phyloP scores from a whole-genome alignment of 2,888 invertebrate species.

The Andrena bucephala region DNA sequence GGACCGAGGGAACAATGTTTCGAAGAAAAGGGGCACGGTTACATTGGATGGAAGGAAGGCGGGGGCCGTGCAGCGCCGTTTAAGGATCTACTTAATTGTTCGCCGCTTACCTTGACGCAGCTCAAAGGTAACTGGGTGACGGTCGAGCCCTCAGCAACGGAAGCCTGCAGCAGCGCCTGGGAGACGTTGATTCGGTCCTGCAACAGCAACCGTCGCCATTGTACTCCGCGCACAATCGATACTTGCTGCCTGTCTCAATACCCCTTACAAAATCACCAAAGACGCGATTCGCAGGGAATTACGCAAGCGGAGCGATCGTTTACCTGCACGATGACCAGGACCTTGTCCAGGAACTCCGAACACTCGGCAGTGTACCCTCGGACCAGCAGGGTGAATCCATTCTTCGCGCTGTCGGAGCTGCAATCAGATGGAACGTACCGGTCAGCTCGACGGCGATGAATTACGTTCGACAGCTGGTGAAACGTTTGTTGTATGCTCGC shows the following conservation, averaged over 20 bases:
- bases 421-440: constrained; percentile 32
- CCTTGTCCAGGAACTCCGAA: constrained; percentile 86
- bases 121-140: constrained; percentile 79
- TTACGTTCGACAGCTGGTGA: not conserved
- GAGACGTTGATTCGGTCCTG: constrained; percentile 79
- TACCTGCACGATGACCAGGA: constrained; percentile 85
- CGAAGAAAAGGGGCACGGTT: not conserved
- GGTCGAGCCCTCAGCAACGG: constrained; percentile 69
- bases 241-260: not conserved
- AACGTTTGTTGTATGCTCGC: not conserved
- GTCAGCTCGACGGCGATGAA: constrained; percentile 4
- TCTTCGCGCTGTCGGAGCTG: constrained; percentile 85
- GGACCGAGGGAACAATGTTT: constrained; percentile 38
- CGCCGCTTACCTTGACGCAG: constrained; percentile 78
- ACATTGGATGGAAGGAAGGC: constrained; percentile 11
- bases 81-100: constrained; percentile 49
- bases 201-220: constrained; percentile 40
- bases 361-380: constrained; percentile 85
- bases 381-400: constrained; percentile 86
- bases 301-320: constrained; percentile 31
- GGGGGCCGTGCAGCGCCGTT: constrained; percentile 26
- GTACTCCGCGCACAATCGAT: constrained; percentile 9
- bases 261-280: not conserved
- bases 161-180: constrained; percentile 77
- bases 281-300: not conserved